Base-by-base conservation (phyloP, 2,113 vertebrate genomes). In the Gasterosteus nipponicus region DNA sequence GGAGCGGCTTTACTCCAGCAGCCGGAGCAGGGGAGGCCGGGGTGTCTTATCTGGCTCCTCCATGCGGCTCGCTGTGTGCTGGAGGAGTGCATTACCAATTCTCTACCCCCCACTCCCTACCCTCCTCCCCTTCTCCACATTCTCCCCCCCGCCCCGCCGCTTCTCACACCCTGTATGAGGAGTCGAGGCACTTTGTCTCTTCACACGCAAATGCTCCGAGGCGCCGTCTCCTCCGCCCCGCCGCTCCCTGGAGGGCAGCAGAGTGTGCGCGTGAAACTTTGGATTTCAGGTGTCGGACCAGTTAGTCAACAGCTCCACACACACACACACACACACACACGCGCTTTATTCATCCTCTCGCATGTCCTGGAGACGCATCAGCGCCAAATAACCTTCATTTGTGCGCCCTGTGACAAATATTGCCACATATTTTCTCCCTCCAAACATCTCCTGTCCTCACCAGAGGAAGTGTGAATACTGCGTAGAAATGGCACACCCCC, bases 21-120 rank as follows among this genome's bases (percentile, higher is more conserved):
- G 93, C 89, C 90, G 87, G 87, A 87, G 89, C 89, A 91, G 85
- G 91, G 7, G 35, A 38, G 87, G 90, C 91, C 92, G 92, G 91
- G 85, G 89, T 88, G 92, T 90, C 92, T 94, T 94, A 94, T 94
- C 94, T 94, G 86, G 83, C 83, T 90, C 82, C 84, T 89, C 91
- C 93, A 94, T 91, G 87, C 84, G 80, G 90, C 88, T 86, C 87
- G 64, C 81, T 88, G 80, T 89, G 84, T 90, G 88, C 91, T 87
- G 72, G 86, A 90, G 92, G 92, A 92, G 89, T 88, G 89, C 88
- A 92, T 92, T 93, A 93, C 90, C 84, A 89, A 92, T 92, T 91
- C 85, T 84, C 87, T 87, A 44, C 82, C 83, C 73, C 83, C 70
- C 83, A 66, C 83, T 74, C 81, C 72, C 54, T 68, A 31, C 35